phyloP scores from a whole-genome alignment of 2,797 vertebrate genomes.

The Spinibarbus caldwelli region DNA sequence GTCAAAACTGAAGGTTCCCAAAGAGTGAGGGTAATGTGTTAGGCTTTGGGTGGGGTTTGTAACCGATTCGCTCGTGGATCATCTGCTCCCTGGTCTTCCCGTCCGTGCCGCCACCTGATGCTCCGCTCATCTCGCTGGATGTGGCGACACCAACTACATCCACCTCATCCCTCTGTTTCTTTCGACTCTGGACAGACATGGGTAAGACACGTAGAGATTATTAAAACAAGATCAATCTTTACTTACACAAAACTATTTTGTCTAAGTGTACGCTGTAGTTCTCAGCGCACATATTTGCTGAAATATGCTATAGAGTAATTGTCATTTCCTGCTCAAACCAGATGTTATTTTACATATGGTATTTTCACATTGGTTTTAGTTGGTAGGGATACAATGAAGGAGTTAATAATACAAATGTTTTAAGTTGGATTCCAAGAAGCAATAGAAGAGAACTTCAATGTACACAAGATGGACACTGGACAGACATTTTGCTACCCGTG shows the following conservation, averaged over 20 bases:
- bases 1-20: conserved; percentile 91
- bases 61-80: conserved; percentile 93
- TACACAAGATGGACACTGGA: too few relatives aligned
- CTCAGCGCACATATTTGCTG: background rate
- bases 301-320: background rate
- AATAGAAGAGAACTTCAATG: too few relatives aligned
- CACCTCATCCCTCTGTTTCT: conserved; percentile 90
- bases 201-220: background rate
- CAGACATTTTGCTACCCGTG: too few relatives aligned
- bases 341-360: too few relatives aligned
- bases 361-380: too few relatives aligned
- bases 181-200: conserved; percentile 79
- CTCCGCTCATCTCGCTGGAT: conserved; percentile 77
- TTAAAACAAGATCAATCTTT: background rate
- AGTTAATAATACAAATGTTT: too few relatives aligned
- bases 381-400: too few relatives aligned
- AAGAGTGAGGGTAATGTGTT: conserved; percentile 88
- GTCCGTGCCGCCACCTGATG: conserved; percentile 76
- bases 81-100: conserved; percentile 87
- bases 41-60: conserved; percentile 92
- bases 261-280: background rate
- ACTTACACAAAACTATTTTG: background rate
- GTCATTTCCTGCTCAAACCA: background rate
- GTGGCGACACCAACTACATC: conserved; percentile 78
- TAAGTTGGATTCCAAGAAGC: too few relatives aligned